Evolutionary conservation across 2,113 vertebrate genomes (phyloP).

Genomic region (Anoura caudifer): DNA sequence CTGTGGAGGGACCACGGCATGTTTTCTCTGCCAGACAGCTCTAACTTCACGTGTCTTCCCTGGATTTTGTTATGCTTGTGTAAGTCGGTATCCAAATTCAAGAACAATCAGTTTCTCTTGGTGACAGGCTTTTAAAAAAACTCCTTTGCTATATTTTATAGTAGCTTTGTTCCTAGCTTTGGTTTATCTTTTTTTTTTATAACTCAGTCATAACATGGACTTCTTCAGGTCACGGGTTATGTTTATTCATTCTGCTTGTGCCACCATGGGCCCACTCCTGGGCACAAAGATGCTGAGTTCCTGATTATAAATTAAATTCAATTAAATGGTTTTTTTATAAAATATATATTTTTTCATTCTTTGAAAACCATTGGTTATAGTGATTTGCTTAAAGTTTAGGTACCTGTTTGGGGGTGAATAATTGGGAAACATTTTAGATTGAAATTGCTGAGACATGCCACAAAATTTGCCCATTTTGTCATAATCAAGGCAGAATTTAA

Average conservation of each 20-base stretch:
- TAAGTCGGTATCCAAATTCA: neutral
- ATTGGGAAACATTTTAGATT: slow-evolving; percentile 9
- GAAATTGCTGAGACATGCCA: neutral
- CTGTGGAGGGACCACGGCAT: neutral
- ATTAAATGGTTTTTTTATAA: slow-evolving; percentile 16
- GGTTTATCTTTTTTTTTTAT: neutral
- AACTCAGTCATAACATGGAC: neutral
- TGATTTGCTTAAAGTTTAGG: neutral
- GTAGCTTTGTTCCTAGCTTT: neutral
- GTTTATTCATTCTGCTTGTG: neutral
- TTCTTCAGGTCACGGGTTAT: neutral
- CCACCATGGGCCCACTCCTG: neutral
- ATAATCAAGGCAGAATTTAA: slow-evolving; percentile 9
- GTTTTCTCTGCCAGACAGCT: slow-evolving; percentile 12
- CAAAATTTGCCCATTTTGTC: neutral
- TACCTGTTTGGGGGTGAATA: neutral
- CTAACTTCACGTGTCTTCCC: neutral
- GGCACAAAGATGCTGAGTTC: neutral
- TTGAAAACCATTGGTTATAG: neutral
- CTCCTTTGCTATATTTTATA: neutral
- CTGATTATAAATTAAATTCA: neutral
- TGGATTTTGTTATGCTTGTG: neutral
- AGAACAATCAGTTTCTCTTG: neutral
- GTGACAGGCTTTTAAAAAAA: neutral
- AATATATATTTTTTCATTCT: neutral